Base-by-base conservation (phyloP, 2,797 vertebrate species). In the Buphagus erythrorhynchus region DNA sequence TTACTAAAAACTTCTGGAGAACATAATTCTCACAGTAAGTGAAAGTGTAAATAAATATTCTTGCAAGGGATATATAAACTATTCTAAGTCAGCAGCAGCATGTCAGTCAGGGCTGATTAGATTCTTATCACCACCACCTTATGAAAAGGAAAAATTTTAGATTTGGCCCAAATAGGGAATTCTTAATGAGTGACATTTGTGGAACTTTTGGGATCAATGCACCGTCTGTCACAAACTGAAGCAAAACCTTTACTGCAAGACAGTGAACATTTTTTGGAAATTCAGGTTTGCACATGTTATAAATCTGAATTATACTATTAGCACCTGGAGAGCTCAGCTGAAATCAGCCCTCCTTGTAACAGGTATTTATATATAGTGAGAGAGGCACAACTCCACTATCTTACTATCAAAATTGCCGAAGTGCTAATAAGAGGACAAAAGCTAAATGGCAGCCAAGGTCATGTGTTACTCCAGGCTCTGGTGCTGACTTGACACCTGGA, bases 1-100 rank as follows among this genome's bases (percentile, higher is more conserved):
- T 90, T 93, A 75, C 92, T 92, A 73, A 85, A 92, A 35, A 75
- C n/a, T 72, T 75, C 66, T 76, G 59, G 58, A 59, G 57, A 86
- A 81, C 11, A 43, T 73, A 76, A 69, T 86, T 76, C 52, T 82
- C 58, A 73, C 25, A 57, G n/a, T 72, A 86, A 73, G 36, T 1
- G 9, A 35, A 75, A 81, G 28, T n/a, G 24, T n/a, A 80, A 73
- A 80, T 79, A 93, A 88, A 85, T 88, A 86, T 69, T 62, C 43
- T 66, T 90, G 21, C 31, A 77, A 62, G 26, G 22, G 24, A 66
- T 29, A 62, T 16, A 92, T 66, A 90, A 80, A 77, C 85, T 61
- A 55, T 62, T 81, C 35, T 71, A 83, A 79, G 62, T n/a, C 40
- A 92, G 40, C 40, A 89, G 52, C 31, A 78, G 28, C 7, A n/a